Percentiles rank a stretch among this genome's conserved stretches.
These are phyloP conservation scores for Hypotaenidia okinawae DNA, from an alignment of 2,797 vertebrate genomes.

Conservation along the genomic window DNA sequence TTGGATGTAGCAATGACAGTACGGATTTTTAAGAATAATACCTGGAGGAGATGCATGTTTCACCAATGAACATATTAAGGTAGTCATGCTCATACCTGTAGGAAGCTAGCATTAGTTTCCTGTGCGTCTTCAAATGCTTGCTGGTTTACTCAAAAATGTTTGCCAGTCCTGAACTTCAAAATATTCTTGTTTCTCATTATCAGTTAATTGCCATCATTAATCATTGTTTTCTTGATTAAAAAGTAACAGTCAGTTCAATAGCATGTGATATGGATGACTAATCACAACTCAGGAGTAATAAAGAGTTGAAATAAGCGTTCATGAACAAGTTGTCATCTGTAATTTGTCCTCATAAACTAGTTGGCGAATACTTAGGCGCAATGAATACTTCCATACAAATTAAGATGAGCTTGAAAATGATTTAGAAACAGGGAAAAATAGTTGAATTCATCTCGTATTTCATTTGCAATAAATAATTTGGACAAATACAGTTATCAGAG, in stretches of 20 bases:
- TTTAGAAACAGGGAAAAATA: constrained; percentile 37
- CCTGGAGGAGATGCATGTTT: neutral
- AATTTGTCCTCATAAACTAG: constrained; percentile 69
- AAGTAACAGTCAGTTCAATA: constrained; percentile 66
- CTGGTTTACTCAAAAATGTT: constrained; percentile 43
- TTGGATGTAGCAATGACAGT: neutral
- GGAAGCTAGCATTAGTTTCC: neutral
- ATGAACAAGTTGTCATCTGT: constrained; percentile 58
- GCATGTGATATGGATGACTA: constrained; percentile 63
- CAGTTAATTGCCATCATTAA: constrained; percentile 69
- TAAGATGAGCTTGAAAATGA: constrained; percentile 43
- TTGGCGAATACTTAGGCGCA: constrained; percentile 51
- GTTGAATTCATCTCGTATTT: constrained; percentile 35
- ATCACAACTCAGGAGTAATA: constrained; percentile 67
- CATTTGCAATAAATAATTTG: constrained; percentile 46
- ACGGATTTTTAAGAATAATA: neutral
- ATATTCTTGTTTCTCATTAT: constrained; percentile 64
- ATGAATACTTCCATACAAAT: constrained; percentile 51
- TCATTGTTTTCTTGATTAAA: constrained; percentile 71
- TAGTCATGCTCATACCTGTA: neutral
- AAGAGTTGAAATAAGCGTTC: constrained; percentile 64
- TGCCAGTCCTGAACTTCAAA: constrained; percentile 45
- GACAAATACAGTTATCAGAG: constrained; percentile 53
- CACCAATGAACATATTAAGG: neutral
- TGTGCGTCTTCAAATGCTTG: neutral